A percentile compares a stretch with the other conserved stretches of the same genome.
phyloP scores from a whole-genome alignment of 1,140 invertebrate species.

The Andricus grossulariae region DNA sequence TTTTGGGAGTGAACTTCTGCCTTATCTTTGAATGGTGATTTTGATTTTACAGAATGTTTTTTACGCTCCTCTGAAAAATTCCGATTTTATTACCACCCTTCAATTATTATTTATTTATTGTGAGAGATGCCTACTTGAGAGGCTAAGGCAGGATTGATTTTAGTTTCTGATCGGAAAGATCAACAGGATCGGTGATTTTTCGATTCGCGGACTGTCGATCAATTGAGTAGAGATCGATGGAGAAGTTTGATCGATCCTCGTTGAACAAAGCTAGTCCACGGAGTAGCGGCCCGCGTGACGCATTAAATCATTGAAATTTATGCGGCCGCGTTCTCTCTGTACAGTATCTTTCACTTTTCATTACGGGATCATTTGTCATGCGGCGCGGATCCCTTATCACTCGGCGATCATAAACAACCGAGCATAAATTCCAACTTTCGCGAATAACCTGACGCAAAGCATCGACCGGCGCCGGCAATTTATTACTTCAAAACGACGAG shows the following conservation, averaged over 20 bases:
- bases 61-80: too few species aligned
- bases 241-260: slow-evolving; percentile 70
- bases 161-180: too few species aligned
- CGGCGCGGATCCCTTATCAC: slow-evolving; percentile 75
- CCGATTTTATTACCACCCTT: too few species aligned
- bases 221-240: slow-evolving; percentile 25
- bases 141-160: too few species aligned
- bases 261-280: slow-evolving; percentile 68
- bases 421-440: slow-evolving; percentile 77
- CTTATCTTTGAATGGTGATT: too few species aligned
- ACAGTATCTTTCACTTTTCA: slow-evolving; percentile 78
- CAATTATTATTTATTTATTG: too few species aligned
- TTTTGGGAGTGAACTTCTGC: too few species aligned
- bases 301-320: slow-evolving; percentile 78
- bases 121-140: too few species aligned
- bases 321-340: slow-evolving; percentile 67
- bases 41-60: too few species aligned
- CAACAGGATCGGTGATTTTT: not conserved
- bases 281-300: slow-evolving; percentile 62
- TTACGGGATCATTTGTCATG: slow-evolving; percentile 77
- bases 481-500: slow-evolving; percentile 74
- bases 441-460: slow-evolving; percentile 75
- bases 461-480: slow-evolving; percentile 72
- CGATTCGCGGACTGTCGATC: not conserved
- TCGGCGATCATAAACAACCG: slow-evolving; percentile 76